Evolutionary conservation across 2,113 vertebrate genomes (phyloP).

Genomic region (Pristiophorus japonicus): DNA sequence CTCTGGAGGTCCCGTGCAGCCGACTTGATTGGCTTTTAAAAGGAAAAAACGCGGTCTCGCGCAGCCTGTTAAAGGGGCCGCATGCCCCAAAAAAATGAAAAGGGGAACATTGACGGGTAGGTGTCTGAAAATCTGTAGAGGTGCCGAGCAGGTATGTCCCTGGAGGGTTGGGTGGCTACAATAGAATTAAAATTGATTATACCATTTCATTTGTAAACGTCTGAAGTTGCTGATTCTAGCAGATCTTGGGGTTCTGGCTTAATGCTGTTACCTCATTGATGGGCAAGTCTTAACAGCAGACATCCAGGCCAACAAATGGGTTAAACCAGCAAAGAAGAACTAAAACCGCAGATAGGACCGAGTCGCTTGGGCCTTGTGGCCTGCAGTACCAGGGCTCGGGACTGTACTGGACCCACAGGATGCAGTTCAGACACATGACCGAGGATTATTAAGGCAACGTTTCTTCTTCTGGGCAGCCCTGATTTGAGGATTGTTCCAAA

Average conservation of each 20-base stretch:
- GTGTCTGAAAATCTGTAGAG: background rate
- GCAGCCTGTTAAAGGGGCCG: no score
- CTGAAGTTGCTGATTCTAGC: no score
- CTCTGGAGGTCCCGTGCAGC: no score
- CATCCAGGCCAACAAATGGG: background rate
- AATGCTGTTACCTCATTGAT: background rate
- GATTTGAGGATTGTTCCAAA: background rate
- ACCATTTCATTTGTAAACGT: background rate
- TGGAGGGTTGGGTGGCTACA: background rate
- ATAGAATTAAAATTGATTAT: background rate
- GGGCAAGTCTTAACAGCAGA: background rate
- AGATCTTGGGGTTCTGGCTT: background rate
- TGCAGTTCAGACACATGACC: background rate
- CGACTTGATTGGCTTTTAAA: no score
- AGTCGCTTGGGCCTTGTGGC: background rate
- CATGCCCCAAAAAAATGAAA: no score
- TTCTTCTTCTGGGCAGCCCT: background rate
- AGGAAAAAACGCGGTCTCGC: no score
- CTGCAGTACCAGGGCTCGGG: background rate
- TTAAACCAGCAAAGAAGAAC: background rate
- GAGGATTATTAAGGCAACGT: background rate
- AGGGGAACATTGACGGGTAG: no score
- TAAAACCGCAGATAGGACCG: background rate
- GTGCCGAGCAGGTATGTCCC: background rate
- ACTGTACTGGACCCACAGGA: background rate